Evolutionary conservation across 2,113 vertebrate genomes (phyloP).

Genomic region (Platysteira castanea): DNA sequence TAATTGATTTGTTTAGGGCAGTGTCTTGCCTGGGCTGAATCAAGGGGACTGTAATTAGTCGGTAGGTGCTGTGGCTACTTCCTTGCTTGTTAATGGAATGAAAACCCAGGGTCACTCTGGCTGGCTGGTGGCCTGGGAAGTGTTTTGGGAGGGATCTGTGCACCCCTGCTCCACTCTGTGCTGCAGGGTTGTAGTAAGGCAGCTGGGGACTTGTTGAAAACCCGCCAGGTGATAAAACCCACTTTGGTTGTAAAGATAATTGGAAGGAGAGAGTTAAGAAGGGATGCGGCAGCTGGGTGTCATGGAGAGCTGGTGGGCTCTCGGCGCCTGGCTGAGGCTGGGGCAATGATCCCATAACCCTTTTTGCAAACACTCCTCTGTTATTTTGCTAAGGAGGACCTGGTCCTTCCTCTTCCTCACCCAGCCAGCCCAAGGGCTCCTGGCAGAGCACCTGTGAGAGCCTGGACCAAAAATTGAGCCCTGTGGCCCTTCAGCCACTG

Average conservation of each 20-base stretch:
- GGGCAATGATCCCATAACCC: not conserved
- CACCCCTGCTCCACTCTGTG: not conserved
- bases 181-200: not conserved
- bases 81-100: not conserved
- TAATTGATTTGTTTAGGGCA: not conserved
- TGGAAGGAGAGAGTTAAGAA: not conserved
- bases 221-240: no score
- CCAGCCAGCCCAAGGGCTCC: not conserved
- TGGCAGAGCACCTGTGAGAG: not conserved
- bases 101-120: not conserved
- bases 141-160: not conserved
- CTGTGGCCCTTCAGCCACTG: fast-evolving
- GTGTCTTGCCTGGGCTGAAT: not conserved
- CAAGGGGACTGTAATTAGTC: not conserved
- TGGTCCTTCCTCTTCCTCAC: not conserved
- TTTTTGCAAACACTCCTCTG: not conserved
- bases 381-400: not conserved
- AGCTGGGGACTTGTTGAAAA: not conserved
- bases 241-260: not conserved
- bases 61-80: not conserved
- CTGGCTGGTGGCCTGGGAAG: not conserved
- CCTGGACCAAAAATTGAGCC: not conserved
- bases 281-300: not conserved
- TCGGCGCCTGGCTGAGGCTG: fast-evolving
- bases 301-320: not conserved